Evolutionary conservation across 2,888 invertebrate species (phyloP), one percentile per base, ranked within the genome.

Genomic region (Blastobasis adustella): DNA sequence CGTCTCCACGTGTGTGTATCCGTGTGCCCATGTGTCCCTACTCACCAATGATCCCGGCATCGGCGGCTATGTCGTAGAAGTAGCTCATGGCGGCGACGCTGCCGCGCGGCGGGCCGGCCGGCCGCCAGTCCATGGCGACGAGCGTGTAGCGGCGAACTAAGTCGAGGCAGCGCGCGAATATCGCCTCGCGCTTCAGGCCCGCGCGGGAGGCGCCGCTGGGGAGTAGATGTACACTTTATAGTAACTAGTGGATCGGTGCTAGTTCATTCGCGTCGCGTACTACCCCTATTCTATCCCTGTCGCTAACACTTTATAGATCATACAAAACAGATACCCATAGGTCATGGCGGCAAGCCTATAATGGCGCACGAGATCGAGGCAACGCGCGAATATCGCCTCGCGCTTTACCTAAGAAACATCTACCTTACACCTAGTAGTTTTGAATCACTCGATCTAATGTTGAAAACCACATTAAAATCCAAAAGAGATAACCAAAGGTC

Each of bases 1-100:
- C n/a, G n/a, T n/a, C n/a, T n/a, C n/a, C n/a, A n/a, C n/a, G 23
- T 23, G 23, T 23, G 6, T 10, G 2, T 6, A 10, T 45, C 10
- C 10, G 10, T 45, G 7, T 45, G 37, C 8, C 8, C 37, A 42
- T 10, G 8, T 5, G 46, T 42, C 5, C n/a, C 38, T 10, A 40
- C 40, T 38, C 37, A 91, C 91, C 92, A 61, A 97, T 94, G 46
- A 97, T 84, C 1, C 94, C 95, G 1, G 94, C 93, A 76, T 98
- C 98, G 0, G 94, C 92, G 4, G 97, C 97, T 54, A 96, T 91
- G 72, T 99, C 98, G 78, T 94, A 98, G 85, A 96, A 99, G 80
- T 98, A 99, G 68, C 97, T 97, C 85, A 99, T 97, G 9, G 96
- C 95, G 61, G 87, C 87, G 5, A 83, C 82, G 46, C 56, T 54